Evolutionary conservation across 2,113 vertebrate genomes (phyloP), one percentile per base, ranked within the genome.

Genomic region (Pagrus major): DNA sequence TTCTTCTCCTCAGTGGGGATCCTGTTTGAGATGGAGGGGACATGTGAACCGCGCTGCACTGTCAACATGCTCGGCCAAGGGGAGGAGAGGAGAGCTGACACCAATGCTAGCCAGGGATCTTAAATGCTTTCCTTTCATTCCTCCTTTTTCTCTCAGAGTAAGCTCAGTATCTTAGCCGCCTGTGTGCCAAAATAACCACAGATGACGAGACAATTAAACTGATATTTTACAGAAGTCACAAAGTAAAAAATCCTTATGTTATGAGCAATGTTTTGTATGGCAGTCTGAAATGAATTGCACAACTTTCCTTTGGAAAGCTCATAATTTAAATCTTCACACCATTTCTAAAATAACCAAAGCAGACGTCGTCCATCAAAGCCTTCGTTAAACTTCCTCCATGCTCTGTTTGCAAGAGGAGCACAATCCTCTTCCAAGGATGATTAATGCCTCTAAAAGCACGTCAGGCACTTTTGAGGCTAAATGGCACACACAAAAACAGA

Each of bases 11-110:
- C 89, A 70, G 89, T 78, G 72, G 90, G 91, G 90, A 90, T 89
- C 70, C 92, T 93, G 89, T 90, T 93, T 92, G 81, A 91, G 87
- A 92, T 86, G 88, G 87, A 89, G 79, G 78, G 83, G 75, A 89
- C 81, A 84, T 63, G 51, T 74, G 81, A 91, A 83, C 76, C 59
- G 42, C 11, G 60, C 83, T 78, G 42, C 25, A 35, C 77, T 89
- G 88, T 87, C 88, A 88, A 70, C 60, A 76, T 64, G 77, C 81
- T 59, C 60, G 25, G 66, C 80, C 52, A 52, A n/a, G 10, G 44
- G 66, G 75, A 86, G 71, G 66, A 75, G 73, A 71, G 56, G 58
- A 72, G 82, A 81, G 69, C 77, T 72, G 83, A 86, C 66, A 83
- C 70, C 15, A 44, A 61, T 67, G 70, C 23, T 6, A 49, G n/a